Conservation (phyloP, 2,113 vertebrate species). For the Apaloderma vittatum region DNA sequence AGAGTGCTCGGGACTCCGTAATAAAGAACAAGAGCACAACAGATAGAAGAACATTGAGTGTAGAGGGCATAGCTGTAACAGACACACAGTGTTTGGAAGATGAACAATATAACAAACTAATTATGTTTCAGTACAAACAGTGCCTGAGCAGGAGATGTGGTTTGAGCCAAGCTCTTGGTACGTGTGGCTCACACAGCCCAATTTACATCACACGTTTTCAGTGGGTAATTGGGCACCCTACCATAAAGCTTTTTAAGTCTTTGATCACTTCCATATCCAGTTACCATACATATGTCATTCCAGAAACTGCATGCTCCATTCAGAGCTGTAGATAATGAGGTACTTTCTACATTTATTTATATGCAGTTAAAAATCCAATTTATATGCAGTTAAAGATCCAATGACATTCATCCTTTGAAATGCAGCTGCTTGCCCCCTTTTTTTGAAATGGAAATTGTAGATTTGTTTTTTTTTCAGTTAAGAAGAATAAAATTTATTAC, state of each 20-base stretch:
- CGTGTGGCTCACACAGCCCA: background rate
- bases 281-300: background rate
- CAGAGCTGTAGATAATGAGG: background rate
- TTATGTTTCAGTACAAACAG: constrained; percentile 53
- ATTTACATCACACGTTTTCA: background rate
- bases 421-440: background rate
- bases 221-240: background rate
- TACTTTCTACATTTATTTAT: background rate
- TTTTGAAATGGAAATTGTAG: background rate
- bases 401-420: background rate
- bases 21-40: constrained; percentile 22
- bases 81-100: background rate
- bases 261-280: background rate
- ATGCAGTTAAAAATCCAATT: background rate
- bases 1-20: background rate
- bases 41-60: constrained; percentile 13
- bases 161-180: background rate
- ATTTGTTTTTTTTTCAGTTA: background rate
- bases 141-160: background rate
- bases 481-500: background rate
- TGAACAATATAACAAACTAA: constrained; percentile 31
- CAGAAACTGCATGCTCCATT: background rate
- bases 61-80: constrained; percentile 5
- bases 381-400: background rate
- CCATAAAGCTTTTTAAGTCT: background rate